Evolutionary conservation across 1,140 invertebrate species (phyloP), one percentile per base, ranked within the genome.

Genomic region (Choristoneura fumiferana): DNA sequence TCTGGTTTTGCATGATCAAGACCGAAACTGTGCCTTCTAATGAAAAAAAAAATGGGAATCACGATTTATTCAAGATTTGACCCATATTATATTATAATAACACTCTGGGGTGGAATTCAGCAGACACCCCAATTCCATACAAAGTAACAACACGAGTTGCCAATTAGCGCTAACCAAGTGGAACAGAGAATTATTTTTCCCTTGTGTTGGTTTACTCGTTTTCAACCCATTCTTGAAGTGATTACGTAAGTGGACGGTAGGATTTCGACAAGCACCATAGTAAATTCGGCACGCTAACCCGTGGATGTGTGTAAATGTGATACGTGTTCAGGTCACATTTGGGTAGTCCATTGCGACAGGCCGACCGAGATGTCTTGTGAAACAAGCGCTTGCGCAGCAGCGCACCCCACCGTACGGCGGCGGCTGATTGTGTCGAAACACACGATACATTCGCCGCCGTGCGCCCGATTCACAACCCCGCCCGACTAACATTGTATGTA

Each of bases 291-390:
- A 68, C 70, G 65, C 69, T 66, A 67, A 71, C 67, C 65, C 62
- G 64, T 67, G 67, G 63, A 79, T 62, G 60, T 81, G 78, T 81
- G 49, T 54, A 40, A 84, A 85, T 70, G 69, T 74, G 81, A 87
- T 86, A 88, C 81, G 83, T 86, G 85, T 85, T 78, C 78, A 78
- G 83, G 83, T 86, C 85, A 88, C 85, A 88, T 87, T 88, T 87
- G 81, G 85, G 82, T 88, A 83, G 81, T 77, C 70, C 77, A 60
- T 88, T 88, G 85, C 85, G 85, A 86, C 85, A 88, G 82, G 81
- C 81, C 81, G 80, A 81, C 69, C 76, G 78, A 83, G 69, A 74
- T 73, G 81, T 87, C 85, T 88, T 88, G 80, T 88, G 82, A 84
- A 88, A 88, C 73, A 73, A 49, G 62, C 76, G 77, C 83, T 85